Base-by-base conservation (phyloP, 1,140 invertebrate genomes). In the Bombus waltoni region DNA sequence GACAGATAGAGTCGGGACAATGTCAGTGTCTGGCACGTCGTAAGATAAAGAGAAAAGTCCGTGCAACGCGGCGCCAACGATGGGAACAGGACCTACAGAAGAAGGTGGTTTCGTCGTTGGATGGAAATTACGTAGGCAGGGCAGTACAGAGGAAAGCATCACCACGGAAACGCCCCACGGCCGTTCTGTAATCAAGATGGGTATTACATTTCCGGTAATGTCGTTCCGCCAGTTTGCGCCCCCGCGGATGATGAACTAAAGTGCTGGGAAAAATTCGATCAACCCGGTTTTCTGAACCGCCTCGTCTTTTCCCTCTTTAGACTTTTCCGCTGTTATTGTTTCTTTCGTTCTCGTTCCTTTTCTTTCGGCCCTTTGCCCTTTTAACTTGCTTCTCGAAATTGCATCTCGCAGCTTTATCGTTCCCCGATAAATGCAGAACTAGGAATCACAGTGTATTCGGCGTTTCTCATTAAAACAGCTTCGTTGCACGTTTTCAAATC, bases 131-230 rank as follows among this genome's bases (percentile, higher is more conserved):
- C 83, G 83, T 85, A 85, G 83, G 83, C 68, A 85, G 83, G 68
- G 83, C 83, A 40, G 57, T 77, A 40, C 40, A 62, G 83, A 80
- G 83, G 47, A 80, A 11, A 53, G 40, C 83, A 85, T 85, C 83
- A 80, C 83, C 83, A 85, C 83, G 83, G 83, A 85, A 85, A 85
- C 83, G 53, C 83, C 83, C 83, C 62, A 80, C 44, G 83, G 40
- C 68, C 68, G 83, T 80, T 80, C 83, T 65, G 83, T 85, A 85
- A 85, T 85, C 83, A 85, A 85, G 76, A 85, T 80, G 83, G 83
- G 77, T 85, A 85, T 85, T 85, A 80, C 83, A 85, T 85, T 85
- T 85, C 83, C 77, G 83, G 76, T 80, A 85, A 85, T 80, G 66
- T 80, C 77, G 76, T 85, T 85, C 68, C 76, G 42, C 68, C 59